Conservation (phyloP, 2,888 invertebrate genomes). For the Acanthoscelides obtectus region DNA sequence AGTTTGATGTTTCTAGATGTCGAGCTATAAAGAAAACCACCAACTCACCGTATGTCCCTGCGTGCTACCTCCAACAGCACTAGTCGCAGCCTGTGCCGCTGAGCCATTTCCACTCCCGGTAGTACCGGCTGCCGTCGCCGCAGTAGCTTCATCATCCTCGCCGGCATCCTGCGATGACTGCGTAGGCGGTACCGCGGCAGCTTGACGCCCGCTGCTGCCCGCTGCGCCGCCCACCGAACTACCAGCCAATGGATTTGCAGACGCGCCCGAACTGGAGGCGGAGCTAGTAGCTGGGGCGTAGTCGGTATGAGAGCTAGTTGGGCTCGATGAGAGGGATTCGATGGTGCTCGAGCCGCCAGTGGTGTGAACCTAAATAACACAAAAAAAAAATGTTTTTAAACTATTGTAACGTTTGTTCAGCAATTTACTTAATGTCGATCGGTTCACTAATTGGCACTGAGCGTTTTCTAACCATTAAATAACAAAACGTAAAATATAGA, state of each 20-base stretch:
- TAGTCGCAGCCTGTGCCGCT: neutral
- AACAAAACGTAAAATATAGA: too few species aligned
- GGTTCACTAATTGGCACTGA: too few species aligned
- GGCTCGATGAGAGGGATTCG: conserved; percentile 59
- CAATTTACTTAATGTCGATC: too few species aligned
- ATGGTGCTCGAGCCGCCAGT: conserved; percentile 43
- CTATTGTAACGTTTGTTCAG: too few species aligned
- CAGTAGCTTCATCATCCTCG: conserved; percentile 44
- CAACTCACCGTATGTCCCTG: neutral
- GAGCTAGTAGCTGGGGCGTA: conserved; percentile 84
- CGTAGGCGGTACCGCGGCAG: conserved; percentile 62
- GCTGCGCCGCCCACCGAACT: conserved; percentile 29
- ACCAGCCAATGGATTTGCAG: neutral
- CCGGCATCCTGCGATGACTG: conserved; percentile 55
- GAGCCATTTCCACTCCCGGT: conserved; percentile 27
- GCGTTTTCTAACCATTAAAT: too few species aligned
- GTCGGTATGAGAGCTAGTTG: conserved; percentile 72
- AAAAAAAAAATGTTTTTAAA: too few species aligned
- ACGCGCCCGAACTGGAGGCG: conserved; percentile 44
- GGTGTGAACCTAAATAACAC: conserved; percentile 46
- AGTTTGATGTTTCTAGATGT: too few species aligned
- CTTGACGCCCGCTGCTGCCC: conserved; percentile 51
- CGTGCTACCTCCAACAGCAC: neutral
- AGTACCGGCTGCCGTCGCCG: conserved; percentile 17
- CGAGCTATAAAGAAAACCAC: too few species aligned